Evolutionary conservation across 2,113 vertebrate genomes (phyloP).

Genomic region (Syngnathus floridae): DNA sequence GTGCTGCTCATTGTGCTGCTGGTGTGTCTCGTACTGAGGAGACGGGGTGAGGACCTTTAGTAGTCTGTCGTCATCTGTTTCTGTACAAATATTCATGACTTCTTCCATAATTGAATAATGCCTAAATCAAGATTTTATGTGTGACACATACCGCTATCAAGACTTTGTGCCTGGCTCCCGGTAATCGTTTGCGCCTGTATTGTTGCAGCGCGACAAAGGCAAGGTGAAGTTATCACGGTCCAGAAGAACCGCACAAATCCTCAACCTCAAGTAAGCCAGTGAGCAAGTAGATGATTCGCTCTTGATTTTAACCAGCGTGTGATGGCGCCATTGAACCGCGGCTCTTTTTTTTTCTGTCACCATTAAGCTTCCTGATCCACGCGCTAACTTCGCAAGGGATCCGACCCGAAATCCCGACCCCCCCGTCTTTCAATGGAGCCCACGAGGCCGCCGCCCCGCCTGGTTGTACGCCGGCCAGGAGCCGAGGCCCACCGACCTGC

Average conservation of each 20-base stretch:
- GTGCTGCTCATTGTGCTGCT: conserved; percentile 64
- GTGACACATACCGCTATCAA: too few species aligned
- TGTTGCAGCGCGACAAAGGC: conserved; percentile 42
- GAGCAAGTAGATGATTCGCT: conserved; percentile 15
- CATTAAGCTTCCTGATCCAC: conserved; percentile 52
- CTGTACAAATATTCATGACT: too few species aligned
- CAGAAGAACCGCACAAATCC: conserved; percentile 46
- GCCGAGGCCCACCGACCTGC: conserved; percentile 23
- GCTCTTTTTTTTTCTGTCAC: conserved; percentile 31
- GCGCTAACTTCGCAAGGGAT: conserved; percentile 32
- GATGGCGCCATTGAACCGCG: conserved; percentile 14
- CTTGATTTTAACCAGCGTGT: conserved; percentile 36
- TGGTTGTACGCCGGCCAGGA: conserved; percentile 11
- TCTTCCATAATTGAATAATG: too few species aligned
- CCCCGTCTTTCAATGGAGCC: conserved; percentile 30
- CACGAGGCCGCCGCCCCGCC: conserved; percentile 9
- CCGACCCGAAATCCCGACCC: conserved; percentile 39
- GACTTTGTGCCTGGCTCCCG: neutral
- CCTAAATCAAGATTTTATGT: too few species aligned
- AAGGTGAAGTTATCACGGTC: conserved; percentile 17
- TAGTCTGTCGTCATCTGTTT: too few species aligned
- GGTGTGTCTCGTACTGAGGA: conserved; percentile 44
- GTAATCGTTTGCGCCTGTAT: neutral
- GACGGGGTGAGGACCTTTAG: conserved; percentile 44
- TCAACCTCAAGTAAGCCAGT: conserved; percentile 47